These are phyloP conservation scores for Drepanosiphum platanoidis DNA, from an alignment of 2,888 invertebrate species.

Conservation along the genomic window DNA sequence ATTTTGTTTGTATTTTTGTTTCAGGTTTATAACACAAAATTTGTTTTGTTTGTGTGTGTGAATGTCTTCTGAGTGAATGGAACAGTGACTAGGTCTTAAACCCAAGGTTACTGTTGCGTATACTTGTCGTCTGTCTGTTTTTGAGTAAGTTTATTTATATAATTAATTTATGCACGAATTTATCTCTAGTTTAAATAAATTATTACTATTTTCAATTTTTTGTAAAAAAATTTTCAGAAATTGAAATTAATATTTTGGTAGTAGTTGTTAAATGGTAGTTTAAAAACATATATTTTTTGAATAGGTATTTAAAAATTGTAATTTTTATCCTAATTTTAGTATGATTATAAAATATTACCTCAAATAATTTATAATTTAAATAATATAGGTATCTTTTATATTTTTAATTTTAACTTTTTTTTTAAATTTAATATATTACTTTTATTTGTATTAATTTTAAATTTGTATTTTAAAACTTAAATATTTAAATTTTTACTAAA, in stretches of 20 bases:
- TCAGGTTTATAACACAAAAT: slow-evolving; percentile 58
- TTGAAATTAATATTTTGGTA: background rate
- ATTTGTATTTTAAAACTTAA: background rate
- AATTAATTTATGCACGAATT: background rate
- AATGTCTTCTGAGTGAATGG: slow-evolving; percentile 62
- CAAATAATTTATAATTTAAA: background rate
- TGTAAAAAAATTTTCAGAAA: background rate
- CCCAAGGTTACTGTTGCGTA: slow-evolving; percentile 60
- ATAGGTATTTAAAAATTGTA: no score
- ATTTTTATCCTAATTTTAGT: no score
- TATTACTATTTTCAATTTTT: background rate
- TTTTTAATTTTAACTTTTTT: background rate
- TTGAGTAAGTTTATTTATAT: slow-evolving; percentile 58
- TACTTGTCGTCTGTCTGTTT: slow-evolving; percentile 62
- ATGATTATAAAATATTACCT: no score
- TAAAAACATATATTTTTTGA: background rate
- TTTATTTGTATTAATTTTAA: background rate
- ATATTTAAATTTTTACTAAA: background rate
- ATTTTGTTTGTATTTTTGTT: slow-evolving; percentile 44
- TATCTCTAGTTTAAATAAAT: background rate
- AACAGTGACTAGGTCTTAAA: slow-evolving; percentile 60
- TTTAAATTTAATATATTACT: background rate
- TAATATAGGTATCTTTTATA: background rate
- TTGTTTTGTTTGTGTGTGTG: slow-evolving; percentile 61
- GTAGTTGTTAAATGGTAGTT: no score